Evolutionary conservation across 2,888 invertebrate genomes (phyloP).

Genomic region (Hyles lineata): DNA sequence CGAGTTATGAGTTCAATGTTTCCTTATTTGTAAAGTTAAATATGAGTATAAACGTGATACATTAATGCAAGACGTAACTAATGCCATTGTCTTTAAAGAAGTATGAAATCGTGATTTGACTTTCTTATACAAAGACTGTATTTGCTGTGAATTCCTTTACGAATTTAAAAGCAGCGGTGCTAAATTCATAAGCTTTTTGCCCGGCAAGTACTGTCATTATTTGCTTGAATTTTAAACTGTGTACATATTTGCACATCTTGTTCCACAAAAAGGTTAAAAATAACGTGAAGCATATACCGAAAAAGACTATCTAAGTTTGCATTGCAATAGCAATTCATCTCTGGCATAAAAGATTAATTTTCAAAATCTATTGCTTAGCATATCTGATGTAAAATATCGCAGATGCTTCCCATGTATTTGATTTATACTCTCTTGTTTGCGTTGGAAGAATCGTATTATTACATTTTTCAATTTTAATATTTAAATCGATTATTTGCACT

Average conservation of each 20-base stretch:
- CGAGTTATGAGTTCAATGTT: slow-evolving; percentile 73
- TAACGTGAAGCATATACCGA: background rate
- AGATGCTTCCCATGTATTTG: slow-evolving; percentile 4
- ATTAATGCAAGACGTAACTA: slow-evolving; percentile 39
- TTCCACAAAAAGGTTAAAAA: background rate
- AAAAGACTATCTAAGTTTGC: background rate
- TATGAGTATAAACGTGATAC: slow-evolving; percentile 45
- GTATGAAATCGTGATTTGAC: slow-evolving; percentile 31
- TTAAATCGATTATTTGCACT: no score
- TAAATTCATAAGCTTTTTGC: background rate
- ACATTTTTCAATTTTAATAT: background rate
- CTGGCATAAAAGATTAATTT: background rate
- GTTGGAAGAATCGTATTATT: background rate
- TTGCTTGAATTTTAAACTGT: background rate
- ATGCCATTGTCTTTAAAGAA: slow-evolving; percentile 44
- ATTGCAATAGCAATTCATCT: slow-evolving; percentile 12
- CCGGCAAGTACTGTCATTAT: background rate
- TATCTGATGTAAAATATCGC: slow-evolving; percentile 12
- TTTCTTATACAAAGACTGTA: slow-evolving; percentile 14
- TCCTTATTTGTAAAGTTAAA: slow-evolving; percentile 55
- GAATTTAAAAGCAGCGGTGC: background rate
- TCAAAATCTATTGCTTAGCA: slow-evolving; percentile 7
- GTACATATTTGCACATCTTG: background rate
- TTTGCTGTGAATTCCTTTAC: background rate
- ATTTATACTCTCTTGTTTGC: background rate